Evolutionary conservation across 1,140 invertebrate species (phyloP), one percentile per base, ranked within the genome.

Genomic region (Musca vetustissima): DNA sequence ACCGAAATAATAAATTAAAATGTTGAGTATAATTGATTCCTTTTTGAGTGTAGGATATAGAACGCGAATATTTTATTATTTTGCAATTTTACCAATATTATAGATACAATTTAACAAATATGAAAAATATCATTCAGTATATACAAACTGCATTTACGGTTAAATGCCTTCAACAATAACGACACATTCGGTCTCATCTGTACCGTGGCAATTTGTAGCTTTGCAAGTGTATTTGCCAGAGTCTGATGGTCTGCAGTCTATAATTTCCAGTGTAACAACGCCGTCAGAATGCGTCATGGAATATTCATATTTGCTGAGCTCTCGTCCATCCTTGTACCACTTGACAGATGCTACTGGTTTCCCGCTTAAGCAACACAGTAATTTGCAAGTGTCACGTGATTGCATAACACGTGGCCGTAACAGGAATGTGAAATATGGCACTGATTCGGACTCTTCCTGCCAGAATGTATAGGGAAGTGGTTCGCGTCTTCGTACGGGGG

Each of bases 401-500:
- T 99, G 98, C 87, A 99, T 99, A 68, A 99, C 92, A 83, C 98
- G 93, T 79, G 97, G 96, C 83, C 98, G 89, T 59, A 99, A 88
- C 74, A 95, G 89, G 92, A 99, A 99, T 73, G 95, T 98, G 85
- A 99, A 99, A 78, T 88, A 91, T 57, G 98, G 98, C 19, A 93
- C 92, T 74, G 90, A 90, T 84, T 97, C 94, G 77, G 89, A 90
- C 73, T 91, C 91, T 83, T 96, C 93, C 84, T 94, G 89, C 92
- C 93, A 95, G 85, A 93, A 90, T 7, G 76, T 79, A 53, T 79
- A 79, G 68, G 90, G 92, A n/a, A 94, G 83, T 1, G 92, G 88
- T 83, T 94, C 92, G 74, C 94, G 87, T 73, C 92, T 86, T 57
- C 93, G 86, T 28, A 93, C 82, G 21, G 88, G 75, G 74, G 87